Percentiles rank a stretch among this genome's conserved stretches.
phyloP scores from a whole-genome alignment of 2,888 invertebrate species.

The Pristionchus exspectatus region DNA sequence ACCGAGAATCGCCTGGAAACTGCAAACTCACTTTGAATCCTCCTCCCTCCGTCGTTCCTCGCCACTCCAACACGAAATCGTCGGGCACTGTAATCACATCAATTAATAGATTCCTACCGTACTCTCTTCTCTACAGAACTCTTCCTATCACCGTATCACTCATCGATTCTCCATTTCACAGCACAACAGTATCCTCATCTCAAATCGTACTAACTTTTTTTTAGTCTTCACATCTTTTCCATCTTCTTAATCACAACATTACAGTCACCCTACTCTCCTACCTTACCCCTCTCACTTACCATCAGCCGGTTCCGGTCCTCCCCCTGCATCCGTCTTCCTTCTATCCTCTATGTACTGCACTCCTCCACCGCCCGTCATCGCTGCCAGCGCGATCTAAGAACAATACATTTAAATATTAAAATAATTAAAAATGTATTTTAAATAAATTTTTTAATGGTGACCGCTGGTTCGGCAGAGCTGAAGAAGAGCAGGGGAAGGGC shows the following conservation, averaged over 20 bases:
- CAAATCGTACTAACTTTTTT: not conserved
- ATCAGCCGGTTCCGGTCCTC: not conserved
- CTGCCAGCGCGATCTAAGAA: not conserved
- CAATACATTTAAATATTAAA: not conserved
- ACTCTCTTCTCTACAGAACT: not conserved
- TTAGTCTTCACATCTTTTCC: not conserved
- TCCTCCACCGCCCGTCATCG: constrained; percentile 46
- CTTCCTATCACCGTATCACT: not conserved
- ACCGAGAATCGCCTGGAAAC: not conserved
- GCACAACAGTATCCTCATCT: too few species aligned
- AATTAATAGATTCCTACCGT: not conserved
- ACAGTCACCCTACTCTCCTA: not conserved
- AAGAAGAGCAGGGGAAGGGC: constrained; percentile 51
- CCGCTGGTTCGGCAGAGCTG: constrained; percentile 47
- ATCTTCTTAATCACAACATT: not conserved
- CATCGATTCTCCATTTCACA: too few species aligned
- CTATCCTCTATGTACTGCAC: constrained; percentile 36
- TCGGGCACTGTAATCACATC: constrained; percentile 30
- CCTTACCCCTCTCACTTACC: constrained; percentile 5
- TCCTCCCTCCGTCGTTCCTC: constrained; percentile 45
- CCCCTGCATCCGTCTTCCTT: not conserved
- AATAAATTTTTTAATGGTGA: not conserved
- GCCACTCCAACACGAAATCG: constrained; percentile 29
- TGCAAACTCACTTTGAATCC: constrained; percentile 31
- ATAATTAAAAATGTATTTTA: not conserved